Evolutionary conservation across 2,113 vertebrate species (phyloP).

Genomic region (Cacatua alba): DNA sequence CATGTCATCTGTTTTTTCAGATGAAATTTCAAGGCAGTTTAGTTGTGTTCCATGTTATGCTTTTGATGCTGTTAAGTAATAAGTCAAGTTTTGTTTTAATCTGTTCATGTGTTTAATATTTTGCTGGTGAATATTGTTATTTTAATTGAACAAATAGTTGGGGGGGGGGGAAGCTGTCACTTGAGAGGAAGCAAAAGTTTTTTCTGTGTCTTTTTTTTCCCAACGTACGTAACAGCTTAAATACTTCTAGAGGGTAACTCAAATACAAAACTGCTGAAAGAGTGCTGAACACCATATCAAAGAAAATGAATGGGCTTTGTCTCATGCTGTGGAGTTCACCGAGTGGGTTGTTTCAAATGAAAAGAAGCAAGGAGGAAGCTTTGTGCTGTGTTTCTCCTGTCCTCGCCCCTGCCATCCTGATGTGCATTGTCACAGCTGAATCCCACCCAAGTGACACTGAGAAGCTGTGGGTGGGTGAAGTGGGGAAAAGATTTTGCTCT

Average conservation of each 20-base stretch:
- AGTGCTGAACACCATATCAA: not conserved
- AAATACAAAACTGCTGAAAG: not conserved
- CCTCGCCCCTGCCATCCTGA: accelerated
- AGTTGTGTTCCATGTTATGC: not conserved
- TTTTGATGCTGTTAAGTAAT: not conserved
- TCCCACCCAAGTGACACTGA: not conserved
- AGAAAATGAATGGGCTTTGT: not conserved
- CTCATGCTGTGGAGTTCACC: not conserved
- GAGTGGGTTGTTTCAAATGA: not conserved
- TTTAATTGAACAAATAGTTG: not conserved
- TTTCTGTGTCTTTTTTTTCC: not conserved
- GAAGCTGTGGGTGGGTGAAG: not conserved
- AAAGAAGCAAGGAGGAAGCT: not conserved
- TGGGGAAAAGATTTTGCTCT: not conserved
- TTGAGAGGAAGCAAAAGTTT: not conserved
- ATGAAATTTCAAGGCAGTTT: not conserved
- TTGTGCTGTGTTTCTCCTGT: not conserved
- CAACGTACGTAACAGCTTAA: not conserved
- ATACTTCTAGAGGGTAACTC: not conserved
- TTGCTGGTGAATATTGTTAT: not conserved
- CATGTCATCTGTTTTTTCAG: not conserved
- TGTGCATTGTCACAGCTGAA: not conserved
- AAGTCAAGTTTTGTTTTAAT: not conserved
- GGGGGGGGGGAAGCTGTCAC: not conserved
- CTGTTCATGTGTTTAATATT: not conserved